Percentiles rank a stretch among this genome's conserved stretches.
phyloP scores from a whole-genome alignment of 1,140 invertebrate genomes.

The Aricia agestis region DNA sequence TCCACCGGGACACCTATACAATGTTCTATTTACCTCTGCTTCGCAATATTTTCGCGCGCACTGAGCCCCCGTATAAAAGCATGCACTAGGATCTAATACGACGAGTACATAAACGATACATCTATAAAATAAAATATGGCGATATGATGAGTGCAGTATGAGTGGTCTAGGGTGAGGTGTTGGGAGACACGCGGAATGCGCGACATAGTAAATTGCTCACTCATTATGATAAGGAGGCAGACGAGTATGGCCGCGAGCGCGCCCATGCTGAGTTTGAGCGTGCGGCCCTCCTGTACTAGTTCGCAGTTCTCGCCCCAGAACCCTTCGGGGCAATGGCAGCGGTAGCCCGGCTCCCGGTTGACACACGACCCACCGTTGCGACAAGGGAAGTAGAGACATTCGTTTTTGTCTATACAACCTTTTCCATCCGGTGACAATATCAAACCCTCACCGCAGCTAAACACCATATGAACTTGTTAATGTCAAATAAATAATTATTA shows the following conservation, averaged over 20 bases:
- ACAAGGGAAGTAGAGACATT: conserved; percentile 94
- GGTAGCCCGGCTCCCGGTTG: conserved; percentile 89
- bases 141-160: conserved; percentile 46
- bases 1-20: conserved; percentile 83
- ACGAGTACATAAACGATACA: conserved; percentile 47
- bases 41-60: conserved; percentile 41
- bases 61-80: conserved; percentile 52
- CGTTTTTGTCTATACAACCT: conserved; percentile 95
- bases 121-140: conserved; percentile 39
- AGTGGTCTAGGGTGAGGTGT: conserved; percentile 47
- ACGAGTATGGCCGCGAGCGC: conserved; percentile 94
- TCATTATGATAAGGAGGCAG: conserved; percentile 94
- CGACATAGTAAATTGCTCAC: conserved; percentile 80
- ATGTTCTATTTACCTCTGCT: conserved; percentile 46
- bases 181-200: conserved; percentile 46
- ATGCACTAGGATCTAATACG: conserved; percentile 55
- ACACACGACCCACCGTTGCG: conserved; percentile 92
- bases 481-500: conserved; percentile 33
- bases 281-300: conserved; percentile 93
- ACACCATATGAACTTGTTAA: conserved; percentile 59
- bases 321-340: conserved; percentile 91
- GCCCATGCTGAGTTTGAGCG: conserved; percentile 94
- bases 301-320: conserved; percentile 97
- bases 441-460: conserved; percentile 93
- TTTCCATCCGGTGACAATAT: conserved; percentile 91